These are phyloP conservation scores for Champsocephalus gunnari DNA, from an alignment of 2,797 vertebrate genomes.

Conservation along the genomic window DNA sequence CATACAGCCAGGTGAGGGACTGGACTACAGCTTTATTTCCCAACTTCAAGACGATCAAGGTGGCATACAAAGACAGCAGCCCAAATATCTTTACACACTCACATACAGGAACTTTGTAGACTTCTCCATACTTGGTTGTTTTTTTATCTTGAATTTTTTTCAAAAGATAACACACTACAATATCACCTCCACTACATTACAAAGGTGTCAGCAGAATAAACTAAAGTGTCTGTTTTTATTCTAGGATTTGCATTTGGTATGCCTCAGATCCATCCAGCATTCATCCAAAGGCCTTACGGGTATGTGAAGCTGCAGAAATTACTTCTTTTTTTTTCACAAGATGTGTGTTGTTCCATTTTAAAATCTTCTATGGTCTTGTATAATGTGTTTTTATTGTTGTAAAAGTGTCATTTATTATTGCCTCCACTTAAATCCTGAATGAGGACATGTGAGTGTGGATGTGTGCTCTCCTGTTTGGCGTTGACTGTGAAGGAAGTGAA, in stretches of 20 bases:
- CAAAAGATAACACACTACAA: not conserved
- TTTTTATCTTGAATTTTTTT: not conserved
- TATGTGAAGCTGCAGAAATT: constrained; percentile 81
- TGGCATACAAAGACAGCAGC: constrained; percentile 23
- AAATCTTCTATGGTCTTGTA: constrained; percentile 2
- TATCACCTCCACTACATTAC: not conserved
- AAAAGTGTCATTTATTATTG: constrained; percentile 52
- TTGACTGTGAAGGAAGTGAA: constrained; percentile 81
- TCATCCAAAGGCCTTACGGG: constrained; percentile 98
- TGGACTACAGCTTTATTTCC: constrained; percentile 38
- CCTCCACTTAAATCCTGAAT: constrained; percentile 58
- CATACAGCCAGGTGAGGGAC: constrained; percentile 94
- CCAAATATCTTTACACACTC: constrained; percentile 11
- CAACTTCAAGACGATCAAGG: constrained; percentile 36
- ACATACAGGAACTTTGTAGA: not conserved
- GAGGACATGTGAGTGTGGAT: constrained; percentile 72
- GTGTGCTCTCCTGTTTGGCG: constrained; percentile 80
- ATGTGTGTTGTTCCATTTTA: constrained; percentile 20
- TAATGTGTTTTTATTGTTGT: constrained; percentile 43
- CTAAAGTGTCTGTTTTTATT: constrained; percentile 51
- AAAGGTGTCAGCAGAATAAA: not conserved
- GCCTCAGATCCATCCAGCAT: constrained; percentile 97
- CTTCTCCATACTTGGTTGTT: not conserved
- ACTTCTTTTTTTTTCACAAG: constrained; percentile 11
- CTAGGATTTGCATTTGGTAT: constrained; percentile 97